phyloP scores from a whole-genome alignment of 2,888 invertebrate species.

The Chrysomela aeneicollis region DNA sequence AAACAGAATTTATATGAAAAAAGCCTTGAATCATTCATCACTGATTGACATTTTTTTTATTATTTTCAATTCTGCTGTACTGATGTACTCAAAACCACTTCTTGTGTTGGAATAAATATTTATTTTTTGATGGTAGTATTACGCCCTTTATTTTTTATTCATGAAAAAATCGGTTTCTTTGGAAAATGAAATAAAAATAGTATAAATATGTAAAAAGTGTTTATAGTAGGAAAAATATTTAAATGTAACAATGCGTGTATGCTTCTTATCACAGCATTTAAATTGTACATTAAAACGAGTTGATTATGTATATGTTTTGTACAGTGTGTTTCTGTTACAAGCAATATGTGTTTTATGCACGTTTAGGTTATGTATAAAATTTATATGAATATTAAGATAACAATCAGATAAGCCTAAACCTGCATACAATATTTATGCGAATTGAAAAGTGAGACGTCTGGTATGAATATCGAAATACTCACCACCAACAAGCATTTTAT shows the following conservation, averaged over 20 bases:
- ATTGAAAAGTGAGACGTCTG: neutral
- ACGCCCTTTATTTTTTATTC: constrained; percentile 26
- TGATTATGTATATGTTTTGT: constrained; percentile 26
- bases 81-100: constrained; percentile 18
- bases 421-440: neutral
- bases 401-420: neutral
- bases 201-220: constrained; percentile 45
- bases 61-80: neutral
- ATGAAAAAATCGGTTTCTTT: constrained; percentile 20
- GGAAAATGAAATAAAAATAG: constrained; percentile 30
- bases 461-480: neutral
- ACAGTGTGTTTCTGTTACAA: constrained; percentile 39
- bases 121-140: constrained; percentile 37
- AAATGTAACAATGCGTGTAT: constrained; percentile 41
- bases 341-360: neutral
- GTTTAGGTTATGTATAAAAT: neutral
- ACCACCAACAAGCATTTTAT: neutral
- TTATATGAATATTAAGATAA: too few species aligned
- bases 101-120: constrained; percentile 29
- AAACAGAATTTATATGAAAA: neutral
- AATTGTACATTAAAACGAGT: constrained; percentile 7
- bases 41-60: neutral
- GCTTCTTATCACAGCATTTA: constrained; percentile 28
- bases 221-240: constrained; percentile 35
- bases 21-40: too few species aligned